Conservation (phyloP, 2,797 vertebrate species). For the Sebastes aleutianus region DNA sequence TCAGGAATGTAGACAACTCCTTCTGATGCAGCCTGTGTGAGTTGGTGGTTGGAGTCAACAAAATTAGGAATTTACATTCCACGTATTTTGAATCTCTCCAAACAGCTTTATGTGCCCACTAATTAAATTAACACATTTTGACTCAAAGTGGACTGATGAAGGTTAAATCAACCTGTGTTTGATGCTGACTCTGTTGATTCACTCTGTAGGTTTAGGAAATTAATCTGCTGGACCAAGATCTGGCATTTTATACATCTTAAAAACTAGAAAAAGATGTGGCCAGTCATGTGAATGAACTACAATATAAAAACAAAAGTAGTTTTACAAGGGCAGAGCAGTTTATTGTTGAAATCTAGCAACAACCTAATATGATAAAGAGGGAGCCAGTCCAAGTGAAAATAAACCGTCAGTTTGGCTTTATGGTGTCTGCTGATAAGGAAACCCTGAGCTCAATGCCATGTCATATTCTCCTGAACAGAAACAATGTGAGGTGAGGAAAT, state of each 20-base stretch:
- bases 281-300: background rate
- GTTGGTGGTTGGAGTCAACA: background rate
- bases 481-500: background rate
- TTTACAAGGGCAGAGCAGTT: background rate
- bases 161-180: background rate
- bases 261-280: background rate
- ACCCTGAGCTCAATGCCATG: background rate
- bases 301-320: background rate
- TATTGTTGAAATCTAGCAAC: background rate
- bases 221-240: background rate
- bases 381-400: background rate
- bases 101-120: background rate
- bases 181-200: background rate
- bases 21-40: background rate
- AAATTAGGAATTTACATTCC: background rate
- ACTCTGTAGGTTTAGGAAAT: background rate
- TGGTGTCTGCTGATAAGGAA: background rate
- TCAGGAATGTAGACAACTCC: slow-evolving; percentile 50
- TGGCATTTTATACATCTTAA: background rate
- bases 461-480: background rate
- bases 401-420: background rate
- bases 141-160: background rate
- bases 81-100: background rate
- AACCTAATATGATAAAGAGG: background rate
- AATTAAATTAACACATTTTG: background rate